Evolutionary conservation across 2,113 vertebrate genomes (phyloP), one percentile per base, ranked within the genome.

Genomic region (Clarias gariepinus): DNA sequence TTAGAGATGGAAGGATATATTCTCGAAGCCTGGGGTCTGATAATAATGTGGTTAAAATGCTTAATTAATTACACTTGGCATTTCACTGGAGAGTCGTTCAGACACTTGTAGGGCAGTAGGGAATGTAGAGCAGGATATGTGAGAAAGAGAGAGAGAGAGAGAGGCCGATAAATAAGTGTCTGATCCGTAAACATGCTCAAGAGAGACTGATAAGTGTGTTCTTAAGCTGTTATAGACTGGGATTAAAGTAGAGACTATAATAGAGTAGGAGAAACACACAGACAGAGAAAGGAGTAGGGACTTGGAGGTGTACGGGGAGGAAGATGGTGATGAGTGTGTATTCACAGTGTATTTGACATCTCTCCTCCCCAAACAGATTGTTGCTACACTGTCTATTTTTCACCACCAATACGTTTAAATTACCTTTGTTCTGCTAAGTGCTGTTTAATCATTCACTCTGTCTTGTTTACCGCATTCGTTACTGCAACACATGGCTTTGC

Each of bases 351-450:
- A 93, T 94, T 94, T 93, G 95, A 94, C 94, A 94, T 91, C 92
- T 94, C 93, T 95, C 92, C 92, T 94, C 90, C 92, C 93, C 93
- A 94, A 92, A 95, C 94, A 93, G 94, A 95, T 95, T 93, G 93
- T 92, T 92, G 77, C 73, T 78, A 81, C 88, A 86, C 88, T 91
- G 91, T 84, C 87, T 78, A 36, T 88, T 84, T 93, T 91, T 89
- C 30, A 82, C 57, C 64, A 83, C n/a, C 58, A 7, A 23, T 89
- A 88, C 81, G 90, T 91, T 92, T 92, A 90, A 90, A 81, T 89
- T 88, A 60, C 21, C 83, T 78, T 55, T 90, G 87, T 85, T 87
- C 74, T 76, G 86, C 83, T 69, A 87, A 80, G 90, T 93, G 82
- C 90, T 92, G 91, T 91, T 89, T 86, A 92, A 93, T 92, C 90